These are phyloP conservation scores for Cataglyphis albicans DNA, from an alignment of 2,888 invertebrate genomes.

Conservation along the genomic window DNA sequence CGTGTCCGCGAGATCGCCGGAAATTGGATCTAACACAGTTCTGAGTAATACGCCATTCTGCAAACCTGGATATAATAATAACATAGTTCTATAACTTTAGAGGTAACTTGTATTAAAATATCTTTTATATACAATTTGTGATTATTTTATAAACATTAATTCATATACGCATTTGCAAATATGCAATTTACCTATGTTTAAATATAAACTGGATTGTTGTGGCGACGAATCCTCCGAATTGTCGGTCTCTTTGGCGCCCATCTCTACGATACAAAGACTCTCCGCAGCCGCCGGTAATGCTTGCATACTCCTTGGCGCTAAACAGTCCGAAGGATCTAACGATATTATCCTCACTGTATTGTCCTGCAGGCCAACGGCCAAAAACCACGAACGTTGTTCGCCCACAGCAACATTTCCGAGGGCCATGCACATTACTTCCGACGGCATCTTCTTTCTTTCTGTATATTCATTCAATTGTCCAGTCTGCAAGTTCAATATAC, in stretches of 20 bases:
- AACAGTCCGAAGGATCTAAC: constrained; percentile 97
- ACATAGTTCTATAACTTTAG: background rate
- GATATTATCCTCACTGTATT: constrained; percentile 99
- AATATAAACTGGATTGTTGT: constrained; percentile 92
- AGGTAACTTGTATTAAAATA: constrained; percentile 41
- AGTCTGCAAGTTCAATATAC: constrained; percentile 89
- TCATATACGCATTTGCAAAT: background rate
- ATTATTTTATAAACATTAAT: background rate
- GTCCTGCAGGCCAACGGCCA: constrained; percentile 98
- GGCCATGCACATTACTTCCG: constrained; percentile 99
- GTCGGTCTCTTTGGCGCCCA: constrained; percentile 91
- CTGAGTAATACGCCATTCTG: constrained; percentile 98
- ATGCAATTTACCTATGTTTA: constrained; percentile 92
- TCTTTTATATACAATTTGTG: background rate
- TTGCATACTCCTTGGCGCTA: constrained; percentile 98
- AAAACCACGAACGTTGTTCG: constrained; percentile 97
- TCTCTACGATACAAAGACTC: constrained; percentile 98
- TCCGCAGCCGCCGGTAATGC: constrained; percentile 98
- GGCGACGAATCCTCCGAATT: constrained; percentile 87
- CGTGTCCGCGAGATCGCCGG: constrained; percentile 98
- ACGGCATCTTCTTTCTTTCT: constrained; percentile 97
- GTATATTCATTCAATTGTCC: constrained; percentile 99
- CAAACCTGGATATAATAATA: constrained; percentile 87
- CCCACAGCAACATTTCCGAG: constrained; percentile 97
- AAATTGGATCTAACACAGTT: constrained; percentile 97